Conservation (phyloP, 2,113 vertebrate species). For the Dasyurus viverrinus region DNA sequence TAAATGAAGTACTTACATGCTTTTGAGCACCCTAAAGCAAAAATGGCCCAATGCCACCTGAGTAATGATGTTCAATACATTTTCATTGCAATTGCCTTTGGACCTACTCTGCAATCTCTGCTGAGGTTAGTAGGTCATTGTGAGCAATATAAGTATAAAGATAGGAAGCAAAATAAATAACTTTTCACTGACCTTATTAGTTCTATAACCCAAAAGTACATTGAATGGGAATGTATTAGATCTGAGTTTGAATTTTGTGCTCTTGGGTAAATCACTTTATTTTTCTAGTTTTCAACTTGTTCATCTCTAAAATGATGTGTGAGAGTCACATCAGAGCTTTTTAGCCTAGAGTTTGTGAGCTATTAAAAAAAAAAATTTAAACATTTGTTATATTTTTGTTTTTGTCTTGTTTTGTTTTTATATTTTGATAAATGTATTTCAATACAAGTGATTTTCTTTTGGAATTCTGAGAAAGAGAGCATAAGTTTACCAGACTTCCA, state of each 20-base stretch:
- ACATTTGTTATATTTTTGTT: too few relatives aligned
- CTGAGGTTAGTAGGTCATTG: background rate
- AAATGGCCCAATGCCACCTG: background rate
- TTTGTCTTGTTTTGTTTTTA: background rate
- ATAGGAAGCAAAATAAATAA: background rate
- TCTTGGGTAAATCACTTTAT: background rate
- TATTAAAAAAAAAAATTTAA: background rate
- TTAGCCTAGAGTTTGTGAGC: background rate
- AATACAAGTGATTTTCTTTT: background rate
- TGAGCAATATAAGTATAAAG: background rate
- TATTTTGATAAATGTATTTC: background rate
- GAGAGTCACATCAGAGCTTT: background rate
- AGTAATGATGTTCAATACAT: background rate
- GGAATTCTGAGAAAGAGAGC: background rate
- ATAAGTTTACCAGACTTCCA: background rate
- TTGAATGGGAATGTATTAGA: background rate
- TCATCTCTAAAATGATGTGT: background rate
- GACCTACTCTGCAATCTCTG: background rate
- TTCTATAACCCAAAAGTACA: background rate
- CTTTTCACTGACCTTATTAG: background rate
- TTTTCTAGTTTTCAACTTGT: background rate
- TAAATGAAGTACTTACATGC: background rate
- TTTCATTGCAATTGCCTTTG: background rate
- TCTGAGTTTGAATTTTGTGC: background rate
- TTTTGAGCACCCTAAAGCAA: background rate